Base-by-base conservation (phyloP, 2,113 vertebrate genomes). In the Cyprinodon tularosa region DNA sequence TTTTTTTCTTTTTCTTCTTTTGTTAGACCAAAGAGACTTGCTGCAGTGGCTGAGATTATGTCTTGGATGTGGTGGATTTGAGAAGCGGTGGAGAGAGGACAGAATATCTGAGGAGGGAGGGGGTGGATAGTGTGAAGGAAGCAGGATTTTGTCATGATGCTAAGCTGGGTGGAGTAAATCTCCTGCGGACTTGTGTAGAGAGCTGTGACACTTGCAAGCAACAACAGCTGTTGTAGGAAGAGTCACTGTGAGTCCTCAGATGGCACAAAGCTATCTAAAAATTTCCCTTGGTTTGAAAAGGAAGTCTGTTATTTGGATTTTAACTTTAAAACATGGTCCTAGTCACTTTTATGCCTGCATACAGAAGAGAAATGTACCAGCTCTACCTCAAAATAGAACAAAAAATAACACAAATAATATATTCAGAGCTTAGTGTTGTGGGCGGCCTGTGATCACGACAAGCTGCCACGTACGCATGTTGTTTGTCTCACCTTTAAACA, bases 121-220 rank as follows among this genome's bases (percentile, higher is more conserved):
- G 71, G 61, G 71, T 60, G 72, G 77, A 68, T 72, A 81, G 80
- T 57, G 83, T 84, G 82, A 89, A 89, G 73, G 78, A 90, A 82
- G 79, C 48, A 78, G 84, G 88, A 88, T 90, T 90, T 90, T 89
- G 86, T 86, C 83, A 88, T 88, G 87, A 89, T 85, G 83, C 87
- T 85, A 87, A 86, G 80, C 81, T 80, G 84, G 81, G 83, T 75
- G 82, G 80, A 90, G 84, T 90, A 86, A 89, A 91, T 88, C 83
- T 89, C 77, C 64, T 76, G 73, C 20, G 2, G 75, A 85, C 75
- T 86, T 86, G 77, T 78, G 73, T 66, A 48, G 74, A 78, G 74
- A 84, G 74, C 81, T 77, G 72, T 85, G 85, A 84, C 77, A 85
- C 71, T 72, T 75, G 42, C 45, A 62, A 22, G 50, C 72, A 57